A percentile compares a stretch with the other conserved stretches of the same genome.
Conservation (phyloP, 2,888 invertebrate genomes). For the Girardia tigrina region DNA sequence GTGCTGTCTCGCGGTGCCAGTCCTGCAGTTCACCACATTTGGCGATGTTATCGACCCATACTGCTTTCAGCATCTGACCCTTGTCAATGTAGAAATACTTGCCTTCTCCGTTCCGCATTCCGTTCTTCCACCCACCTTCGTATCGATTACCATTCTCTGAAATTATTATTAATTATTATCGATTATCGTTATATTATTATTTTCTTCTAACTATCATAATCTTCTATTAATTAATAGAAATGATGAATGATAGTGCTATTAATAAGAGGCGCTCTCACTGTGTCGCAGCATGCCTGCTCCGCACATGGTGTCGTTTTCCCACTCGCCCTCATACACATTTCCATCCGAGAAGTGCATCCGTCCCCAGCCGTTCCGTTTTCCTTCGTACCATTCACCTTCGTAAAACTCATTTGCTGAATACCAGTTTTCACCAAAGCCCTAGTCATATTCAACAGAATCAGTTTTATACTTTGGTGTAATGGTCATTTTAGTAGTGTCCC, state of each 20-base stretch:
- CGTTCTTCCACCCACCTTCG: conserved; percentile 50
- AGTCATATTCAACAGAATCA: too few relatives aligned
- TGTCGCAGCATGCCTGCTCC: conserved; percentile 50
- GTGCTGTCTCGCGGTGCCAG: conserved; percentile 47
- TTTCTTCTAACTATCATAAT: too few relatives aligned
- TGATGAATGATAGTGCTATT: too few relatives aligned
- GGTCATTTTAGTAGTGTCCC: too few relatives aligned
- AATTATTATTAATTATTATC: background rate
- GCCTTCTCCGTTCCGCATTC: conserved; percentile 50
- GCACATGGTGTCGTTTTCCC: conserved; percentile 48
- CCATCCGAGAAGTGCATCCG: conserved; percentile 50
- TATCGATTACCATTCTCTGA: conserved; percentile 50
- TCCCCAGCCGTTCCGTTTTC: conserved; percentile 51
- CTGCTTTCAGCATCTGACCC: conserved; percentile 49
- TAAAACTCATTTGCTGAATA: conserved; percentile 48
- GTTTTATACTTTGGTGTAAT: too few relatives aligned
- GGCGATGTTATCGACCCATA: conserved; percentile 50
- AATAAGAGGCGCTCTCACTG: too few relatives aligned
- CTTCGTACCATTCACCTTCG: conserved; percentile 51
- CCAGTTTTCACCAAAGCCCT: conserved; percentile 51
- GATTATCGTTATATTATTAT: background rate
- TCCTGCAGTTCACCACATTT: conserved; percentile 50
- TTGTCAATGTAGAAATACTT: conserved; percentile 50
- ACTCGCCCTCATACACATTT: conserved; percentile 39
- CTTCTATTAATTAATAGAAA: too few relatives aligned